Base-by-base conservation (phyloP, 2,888 invertebrate genomes). In the Yponomeuta sedellus region DNA sequence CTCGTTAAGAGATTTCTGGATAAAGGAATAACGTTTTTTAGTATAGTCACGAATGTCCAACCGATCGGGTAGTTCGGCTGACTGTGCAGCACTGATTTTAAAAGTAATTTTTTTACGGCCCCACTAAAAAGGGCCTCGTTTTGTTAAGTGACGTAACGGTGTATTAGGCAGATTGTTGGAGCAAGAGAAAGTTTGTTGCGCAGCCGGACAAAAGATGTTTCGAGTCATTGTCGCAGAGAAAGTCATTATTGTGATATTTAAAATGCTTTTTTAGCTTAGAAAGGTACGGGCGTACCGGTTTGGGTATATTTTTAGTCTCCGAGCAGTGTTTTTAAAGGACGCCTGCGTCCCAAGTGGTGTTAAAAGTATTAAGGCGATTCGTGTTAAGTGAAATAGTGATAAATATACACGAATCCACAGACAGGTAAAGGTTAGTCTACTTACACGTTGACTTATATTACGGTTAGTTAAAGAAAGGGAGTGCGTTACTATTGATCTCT, bases 1-100 rank as follows among this genome's bases (percentile, higher is more conserved):
- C 86, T 91, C 88, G 88, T 91, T 91, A 89, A 83, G 80, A 90
- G 89, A 91, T 91, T 86, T 85, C 85, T 87, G 88, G 88, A 88
- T 89, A 89, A 90, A 88, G 81, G 86, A 88, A 86, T 87, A 87
- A 86, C 84, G 87, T 88, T 89, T 89, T 89, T 91, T 88, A 91
- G 91, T 91, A 88, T 85, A 83, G 82, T 86, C 84, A 88, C 85
- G 90, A 86, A 85, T 85, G 88, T 83, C 88, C 83, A 77, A 81
- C 79, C 79, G 88, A 83, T 86, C 88, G 90, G 90, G 88, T 87
- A 88, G 86, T 83, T 86, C 81, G 80, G 82, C 77, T 79, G 80
- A 78, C 77, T 75, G 80, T 79, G 78, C 78, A 72, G 74, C 73
- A 86, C 83, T 84, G 78, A 77, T 68, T 70, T 72, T 77, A 76